Base-by-base conservation (phyloP, 2,113 vertebrate genomes). In the Prunella fulvescens region DNA sequence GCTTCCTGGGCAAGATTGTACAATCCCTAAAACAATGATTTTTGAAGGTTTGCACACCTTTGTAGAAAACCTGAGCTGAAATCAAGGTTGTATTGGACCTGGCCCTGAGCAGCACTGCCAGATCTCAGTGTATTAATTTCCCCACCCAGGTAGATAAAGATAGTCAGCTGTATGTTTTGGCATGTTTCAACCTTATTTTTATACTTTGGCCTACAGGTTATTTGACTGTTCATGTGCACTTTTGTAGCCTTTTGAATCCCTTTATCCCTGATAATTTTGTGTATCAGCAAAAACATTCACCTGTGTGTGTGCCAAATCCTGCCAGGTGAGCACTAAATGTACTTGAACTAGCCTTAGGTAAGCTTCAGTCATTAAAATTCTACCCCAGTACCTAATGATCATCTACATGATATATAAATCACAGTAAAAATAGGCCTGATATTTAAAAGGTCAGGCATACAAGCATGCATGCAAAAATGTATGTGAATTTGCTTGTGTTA, bases 361-460 rank as follows among this genome's bases (percentile, higher is more conserved):
- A 78, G 37, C 48, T 78, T 78, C n/a, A 28, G 23, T 87, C 28
- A 47, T 91, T 72, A 40, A 39, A 57, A 89, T 95, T 89, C 72
- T 74, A 39, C 10, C 3, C 24, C 25, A 58, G 51, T 88, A 78
- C 64, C 15, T 56, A 51, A 58, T 37, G 53, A 81, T 92, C 44
- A 53, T 60, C 65, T 81, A 35, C 44, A 25, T 53, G 48, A 40
- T 65, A 90, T 33, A 66, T 83, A 90, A 94, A 85, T 84, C 84
- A 58, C 48, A 81, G 45, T 71, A 81, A 89, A 95, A 91, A 85
- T 87, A 93, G 48, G 29, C 13, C 57, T 91, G 65, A n/a, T 93
- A 87, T 91, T 94, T 74, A 67, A 92, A 96, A 96, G 91, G 87
- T 93, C 93, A 93, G 70, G 54, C 40, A 53, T 66, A 44, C 53